These are phyloP conservation scores for Sebastes taczanowskii DNA, from an alignment of 2,797 vertebrate species.

Conservation along the genomic window DNA sequence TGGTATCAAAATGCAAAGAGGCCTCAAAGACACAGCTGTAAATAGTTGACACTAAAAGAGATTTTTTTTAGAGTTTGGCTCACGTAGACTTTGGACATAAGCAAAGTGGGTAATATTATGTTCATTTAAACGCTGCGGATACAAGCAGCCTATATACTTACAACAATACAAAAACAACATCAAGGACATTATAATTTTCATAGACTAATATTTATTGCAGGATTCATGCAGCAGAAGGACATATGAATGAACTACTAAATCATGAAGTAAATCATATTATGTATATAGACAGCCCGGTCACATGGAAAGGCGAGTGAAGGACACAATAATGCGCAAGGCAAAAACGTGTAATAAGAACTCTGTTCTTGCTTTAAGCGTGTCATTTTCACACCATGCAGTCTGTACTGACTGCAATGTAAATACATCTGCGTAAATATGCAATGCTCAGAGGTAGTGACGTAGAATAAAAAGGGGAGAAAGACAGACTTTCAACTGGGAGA, in stretches of 20 bases:
- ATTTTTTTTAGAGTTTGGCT: conserved; percentile 13
- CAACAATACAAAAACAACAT: background rate
- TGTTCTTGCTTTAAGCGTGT: too few relatives aligned
- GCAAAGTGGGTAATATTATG: background rate
- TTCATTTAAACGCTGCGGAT: background rate
- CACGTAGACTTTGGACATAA: background rate
- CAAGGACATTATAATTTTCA: background rate
- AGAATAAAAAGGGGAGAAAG: too few relatives aligned
- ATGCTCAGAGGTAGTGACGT: too few relatives aligned
- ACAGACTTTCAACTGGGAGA: too few relatives aligned
- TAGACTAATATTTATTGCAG: background rate
- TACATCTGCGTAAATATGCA: too few relatives aligned
- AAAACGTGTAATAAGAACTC: too few relatives aligned
- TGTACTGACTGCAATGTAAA: too few relatives aligned
- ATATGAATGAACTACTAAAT: background rate
- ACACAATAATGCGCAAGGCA: too few relatives aligned
- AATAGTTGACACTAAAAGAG: conserved; percentile 26
- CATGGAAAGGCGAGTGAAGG: too few relatives aligned
- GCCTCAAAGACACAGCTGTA: conserved; percentile 36
- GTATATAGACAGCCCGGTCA: background rate
- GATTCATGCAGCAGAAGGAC: background rate
- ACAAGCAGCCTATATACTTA: background rate
- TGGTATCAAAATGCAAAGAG: conserved; percentile 44
- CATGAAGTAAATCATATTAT: background rate
- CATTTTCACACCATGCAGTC: too few relatives aligned